A percentile compares a stretch with the other conserved stretches of the same genome.
Conservation (phyloP, 2,888 invertebrate genomes). For the Hirtodrosophila histrioides region DNA sequence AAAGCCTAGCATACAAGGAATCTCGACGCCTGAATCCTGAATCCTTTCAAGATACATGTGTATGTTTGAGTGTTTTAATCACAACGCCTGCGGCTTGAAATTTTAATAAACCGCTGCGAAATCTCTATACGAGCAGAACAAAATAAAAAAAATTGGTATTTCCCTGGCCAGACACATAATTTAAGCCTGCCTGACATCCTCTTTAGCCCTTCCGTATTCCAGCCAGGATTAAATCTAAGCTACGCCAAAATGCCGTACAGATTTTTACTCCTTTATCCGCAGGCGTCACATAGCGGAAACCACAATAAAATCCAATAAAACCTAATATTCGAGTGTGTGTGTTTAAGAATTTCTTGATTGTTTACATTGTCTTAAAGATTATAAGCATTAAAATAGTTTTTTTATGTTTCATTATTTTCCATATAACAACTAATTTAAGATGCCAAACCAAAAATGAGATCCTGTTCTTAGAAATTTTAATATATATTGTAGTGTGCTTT, state of each 20-base stretch:
- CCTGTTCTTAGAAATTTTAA: too few species aligned
- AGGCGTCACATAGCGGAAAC: conserved; percentile 9
- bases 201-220: background rate
- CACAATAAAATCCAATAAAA: conserved; percentile 1
- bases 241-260: background rate
- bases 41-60: conserved; percentile 9
- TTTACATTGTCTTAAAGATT: too few species aligned
- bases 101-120: conserved; percentile 51
- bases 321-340: too few species aligned
- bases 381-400: too few species aligned
- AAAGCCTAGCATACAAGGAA: conserved; percentile 53
- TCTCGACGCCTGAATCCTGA: conserved; percentile 28
- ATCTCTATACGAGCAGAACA: conserved; percentile 25
- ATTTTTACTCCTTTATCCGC: conserved; percentile 21
- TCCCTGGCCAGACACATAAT: conserved; percentile 42
- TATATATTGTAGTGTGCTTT: too few species aligned
- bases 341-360: too few species aligned
- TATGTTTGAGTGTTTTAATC: conserved; percentile 30
- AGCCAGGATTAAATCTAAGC: conserved; percentile 9
- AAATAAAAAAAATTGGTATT: conserved; percentile 30
- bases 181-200: conserved; percentile 26
- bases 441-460: too few species aligned
- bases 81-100: conserved; percentile 50
- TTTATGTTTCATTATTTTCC: too few species aligned
- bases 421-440: too few species aligned